Percentiles rank a stretch among this genome's conserved stretches.
These are phyloP conservation scores for Protodeltote pygarga DNA, from an alignment of 2,888 invertebrate genomes.

Conservation along the genomic window DNA sequence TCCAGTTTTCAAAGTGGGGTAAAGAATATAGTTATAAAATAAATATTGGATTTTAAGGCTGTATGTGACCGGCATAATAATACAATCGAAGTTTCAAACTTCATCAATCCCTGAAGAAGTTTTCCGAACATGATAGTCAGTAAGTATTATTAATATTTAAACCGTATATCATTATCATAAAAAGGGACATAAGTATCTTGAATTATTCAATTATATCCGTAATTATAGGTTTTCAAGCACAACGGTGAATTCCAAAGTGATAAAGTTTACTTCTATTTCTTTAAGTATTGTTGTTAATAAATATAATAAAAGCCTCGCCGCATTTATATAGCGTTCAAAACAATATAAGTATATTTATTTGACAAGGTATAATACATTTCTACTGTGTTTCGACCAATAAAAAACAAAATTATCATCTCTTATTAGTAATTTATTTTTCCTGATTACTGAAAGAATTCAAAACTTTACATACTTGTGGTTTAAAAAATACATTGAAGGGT, in stretches of 20 bases:
- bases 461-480: conserved; percentile 45
- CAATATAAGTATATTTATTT: conserved; percentile 10
- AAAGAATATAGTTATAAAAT: too few relatives aligned
- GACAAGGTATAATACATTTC: too few relatives aligned
- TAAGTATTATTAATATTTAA: conserved; percentile 40
- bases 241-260: conserved; percentile 39
- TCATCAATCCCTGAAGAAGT: conserved; percentile 16
- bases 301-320: background rate
- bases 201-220: conserved; percentile 43
- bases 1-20: too few relatives aligned
- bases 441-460: conserved; percentile 10
- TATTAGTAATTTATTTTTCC: conserved; percentile 15
- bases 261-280: conserved; percentile 19
- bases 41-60: too few relatives aligned
- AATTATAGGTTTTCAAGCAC: conserved; percentile 46
- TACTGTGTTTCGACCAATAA: too few relatives aligned
- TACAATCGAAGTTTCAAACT: conserved; percentile 29
- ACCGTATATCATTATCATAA: conserved; percentile 46
- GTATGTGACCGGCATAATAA: conserved; percentile 14
- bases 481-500: conserved; percentile 60
- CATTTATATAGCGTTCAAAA: conserved; percentile 3
- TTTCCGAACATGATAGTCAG: conserved; percentile 31
- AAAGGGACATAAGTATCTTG: conserved; percentile 33
- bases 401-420: background rate
- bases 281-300: conserved; percentile 10